A percentile compares a stretch with the other conserved stretches of the same genome.
These are phyloP conservation scores for Gerris buenoi DNA, from an alignment of 1,140 invertebrate species.

Conservation along the genomic window DNA sequence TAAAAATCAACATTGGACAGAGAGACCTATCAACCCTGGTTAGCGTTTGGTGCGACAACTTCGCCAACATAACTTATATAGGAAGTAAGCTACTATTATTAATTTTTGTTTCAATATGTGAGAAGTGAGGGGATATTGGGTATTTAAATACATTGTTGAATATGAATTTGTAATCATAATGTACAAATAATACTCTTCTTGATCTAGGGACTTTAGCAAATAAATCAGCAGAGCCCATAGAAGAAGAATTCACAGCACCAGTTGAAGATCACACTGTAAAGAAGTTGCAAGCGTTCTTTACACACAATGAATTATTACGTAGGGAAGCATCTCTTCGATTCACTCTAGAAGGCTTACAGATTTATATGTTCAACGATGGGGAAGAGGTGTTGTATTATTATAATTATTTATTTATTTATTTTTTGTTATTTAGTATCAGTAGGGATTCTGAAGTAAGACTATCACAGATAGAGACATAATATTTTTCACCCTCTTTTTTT, in stretches of 20 bases:
- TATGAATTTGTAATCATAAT: too few species aligned
- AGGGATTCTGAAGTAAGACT: too few species aligned
- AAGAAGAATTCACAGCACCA: constrained; percentile 11
- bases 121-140: too few species aligned
- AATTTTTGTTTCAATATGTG: too few species aligned
- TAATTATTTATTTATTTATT: neutral
- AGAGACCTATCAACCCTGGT: constrained; percentile 51
- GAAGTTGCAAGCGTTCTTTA: constrained; percentile 58
- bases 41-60: constrained; percentile 51
- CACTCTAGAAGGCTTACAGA: constrained; percentile 46
- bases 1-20: constrained; percentile 52
- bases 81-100: constrained; percentile 16
- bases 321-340: constrained; percentile 42
- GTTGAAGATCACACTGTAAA: constrained; percentile 42
- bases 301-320: constrained; percentile 44
- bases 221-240: neutral
- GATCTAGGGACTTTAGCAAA: neutral
- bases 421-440: too few species aligned
- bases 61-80: constrained; percentile 33
- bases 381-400: constrained; percentile 37
- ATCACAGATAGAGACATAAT: too few species aligned
- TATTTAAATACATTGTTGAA: too few species aligned
- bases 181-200: too few species aligned
- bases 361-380: constrained; percentile 54
- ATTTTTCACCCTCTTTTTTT: too few species aligned